Evolutionary conservation across 2,797 vertebrate species (phyloP).

Genomic region (Pangasius mekongensis): DNA sequence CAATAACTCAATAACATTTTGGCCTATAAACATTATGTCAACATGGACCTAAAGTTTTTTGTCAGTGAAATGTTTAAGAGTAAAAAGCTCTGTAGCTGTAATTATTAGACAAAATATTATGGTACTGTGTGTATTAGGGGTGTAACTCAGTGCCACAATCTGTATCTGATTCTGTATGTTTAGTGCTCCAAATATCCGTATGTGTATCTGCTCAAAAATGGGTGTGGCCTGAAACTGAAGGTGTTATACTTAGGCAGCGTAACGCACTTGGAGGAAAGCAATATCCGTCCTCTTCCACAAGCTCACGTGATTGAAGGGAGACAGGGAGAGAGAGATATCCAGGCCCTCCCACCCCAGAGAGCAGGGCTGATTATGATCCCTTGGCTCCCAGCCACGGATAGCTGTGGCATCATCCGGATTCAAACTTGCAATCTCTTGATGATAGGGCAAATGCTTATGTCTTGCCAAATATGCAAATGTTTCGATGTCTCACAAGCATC

Average conservation of each 20-base stretch:
- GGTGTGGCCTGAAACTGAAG: neutral
- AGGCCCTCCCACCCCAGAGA: neutral
- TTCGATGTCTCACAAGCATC: neutral
- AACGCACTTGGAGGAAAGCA: neutral
- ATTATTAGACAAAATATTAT: neutral
- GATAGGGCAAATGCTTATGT: neutral
- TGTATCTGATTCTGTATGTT: neutral
- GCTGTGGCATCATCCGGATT: neutral
- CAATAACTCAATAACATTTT: neutral
- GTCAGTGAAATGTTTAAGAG: neutral
- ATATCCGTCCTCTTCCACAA: neutral
- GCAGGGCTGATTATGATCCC: neutral
- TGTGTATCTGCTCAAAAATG: neutral
- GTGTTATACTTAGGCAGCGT: neutral
- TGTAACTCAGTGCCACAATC: neutral
- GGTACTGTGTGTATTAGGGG: neutral
- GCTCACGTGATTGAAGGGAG: neutral
- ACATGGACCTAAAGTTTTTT: neutral
- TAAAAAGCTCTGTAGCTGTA: neutral
- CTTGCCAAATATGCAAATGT: neutral
- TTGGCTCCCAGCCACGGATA: neutral
- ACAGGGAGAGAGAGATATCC: neutral
- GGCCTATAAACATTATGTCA: neutral
- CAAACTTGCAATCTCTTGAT: neutral
- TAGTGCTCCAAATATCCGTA: neutral